Percentiles rank a stretch among this genome's conserved stretches.
Evolutionary conservation across 2,797 vertebrate species (phyloP).

Genomic region (Psittacula derbiana): DNA sequence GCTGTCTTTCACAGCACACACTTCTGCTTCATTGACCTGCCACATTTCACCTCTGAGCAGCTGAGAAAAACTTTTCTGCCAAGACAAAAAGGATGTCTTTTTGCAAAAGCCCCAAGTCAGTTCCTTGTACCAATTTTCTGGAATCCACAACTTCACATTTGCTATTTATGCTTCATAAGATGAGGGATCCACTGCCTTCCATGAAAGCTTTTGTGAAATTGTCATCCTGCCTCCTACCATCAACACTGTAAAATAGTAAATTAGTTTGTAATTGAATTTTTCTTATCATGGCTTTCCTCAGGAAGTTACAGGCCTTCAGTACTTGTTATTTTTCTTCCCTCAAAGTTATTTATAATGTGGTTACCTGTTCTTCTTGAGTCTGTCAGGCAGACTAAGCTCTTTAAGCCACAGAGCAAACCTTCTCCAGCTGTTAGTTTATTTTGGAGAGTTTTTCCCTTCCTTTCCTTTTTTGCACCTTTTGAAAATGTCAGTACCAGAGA

Average conservation of each 20-base stretch:
- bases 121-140: neutral
- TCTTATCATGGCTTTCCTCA: slow-evolving; percentile 13
- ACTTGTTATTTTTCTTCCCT: neutral
- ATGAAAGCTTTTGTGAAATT: neutral
- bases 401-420: neutral
- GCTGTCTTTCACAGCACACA: neutral
- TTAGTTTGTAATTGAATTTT: slow-evolving; percentile 39
- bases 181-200: neutral
- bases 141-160: neutral
- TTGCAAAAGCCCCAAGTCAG: neutral
- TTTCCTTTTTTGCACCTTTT: neutral
- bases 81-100: neutral
- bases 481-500: neutral
- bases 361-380: slow-evolving; percentile 7
- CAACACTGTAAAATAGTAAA: neutral
- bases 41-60: neutral
- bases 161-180: neutral
- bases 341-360: neutral
- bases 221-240: neutral
- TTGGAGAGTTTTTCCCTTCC: neutral
- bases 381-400: neutral
- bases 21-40: neutral
- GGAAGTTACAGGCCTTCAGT: neutral
- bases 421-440: neutral
- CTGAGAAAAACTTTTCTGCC: neutral